These are phyloP conservation scores for Pithys albifrons DNA, from an alignment of 2,113 vertebrate species.

Conservation along the genomic window DNA sequence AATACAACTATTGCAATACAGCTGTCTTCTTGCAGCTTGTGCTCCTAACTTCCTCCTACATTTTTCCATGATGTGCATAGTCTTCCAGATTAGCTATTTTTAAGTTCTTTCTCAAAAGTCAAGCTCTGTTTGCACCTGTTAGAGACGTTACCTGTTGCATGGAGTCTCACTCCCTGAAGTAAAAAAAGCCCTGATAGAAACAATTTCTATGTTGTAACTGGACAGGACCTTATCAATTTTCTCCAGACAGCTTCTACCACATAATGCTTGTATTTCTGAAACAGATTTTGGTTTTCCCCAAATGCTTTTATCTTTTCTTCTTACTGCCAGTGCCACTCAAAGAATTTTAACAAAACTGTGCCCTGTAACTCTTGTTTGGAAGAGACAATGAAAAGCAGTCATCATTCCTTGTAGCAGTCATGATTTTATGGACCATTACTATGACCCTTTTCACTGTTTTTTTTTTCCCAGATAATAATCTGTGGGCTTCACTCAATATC, in stretches of 20 bases:
- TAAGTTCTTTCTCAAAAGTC: neutral
- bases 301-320: neutral
- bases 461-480: neutral
- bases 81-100: neutral
- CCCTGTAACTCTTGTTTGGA: neutral
- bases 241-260: neutral
- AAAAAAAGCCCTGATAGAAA: neutral
- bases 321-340: neutral
- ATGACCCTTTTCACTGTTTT: neutral
- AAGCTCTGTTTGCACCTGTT: neutral
- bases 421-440: neutral
- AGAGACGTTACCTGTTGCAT: neutral
- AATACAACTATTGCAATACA: neutral
- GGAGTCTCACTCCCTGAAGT: neutral
- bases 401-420: neutral
- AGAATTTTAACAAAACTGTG: neutral
- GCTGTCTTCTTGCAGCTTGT: neutral
- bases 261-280: neutral
- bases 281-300: neutral
- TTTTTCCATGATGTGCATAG: neutral
- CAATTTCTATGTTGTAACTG: neutral
- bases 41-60: neutral
- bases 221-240: neutral
- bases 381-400: neutral
- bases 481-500: neutral